Evolutionary conservation across 2,797 vertebrate species (phyloP), one percentile per base, ranked within the genome.

Genomic region (Sciaenops ocellatus): DNA sequence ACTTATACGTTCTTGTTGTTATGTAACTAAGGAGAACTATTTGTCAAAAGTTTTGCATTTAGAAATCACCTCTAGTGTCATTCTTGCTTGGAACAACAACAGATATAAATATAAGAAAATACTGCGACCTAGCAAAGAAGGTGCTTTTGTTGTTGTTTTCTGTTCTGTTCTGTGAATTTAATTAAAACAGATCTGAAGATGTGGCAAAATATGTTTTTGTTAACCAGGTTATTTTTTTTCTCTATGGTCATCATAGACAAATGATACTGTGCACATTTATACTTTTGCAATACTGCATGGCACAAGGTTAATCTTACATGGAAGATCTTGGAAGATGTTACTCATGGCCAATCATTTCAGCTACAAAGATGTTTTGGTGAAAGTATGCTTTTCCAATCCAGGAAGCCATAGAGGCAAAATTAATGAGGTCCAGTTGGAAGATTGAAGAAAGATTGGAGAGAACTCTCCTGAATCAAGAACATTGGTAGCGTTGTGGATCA

Each of bases 141-240:
- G 5, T 4, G 12, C n/a, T 57, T 75, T 51, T 67, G 48, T 55
- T 42, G 24, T 20, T 70, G 17, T 65, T 69, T 69, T 73, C 38
- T 60, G 18, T 8, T 0, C 34, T 38, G 3, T n/a, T n/a, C 8
- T 46, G 44, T 20, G 51, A 57, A 56, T 68, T 64, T n/a, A 59
- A 46, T 26, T 81, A 50, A 68, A 57, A 56, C 12, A 34, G 52
- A 18, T 52, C 30, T 54, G 42, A 34, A 44, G 10, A 70, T 51
- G 3, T 18, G n/a, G 54, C 4, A 38, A 70, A 16, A 78, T 15
- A 38, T 60, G 24, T 57, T 65, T 71, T n/a, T 57, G 34, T 57
- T 7, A 26, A 5, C 15, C 1, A 24, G 17, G 1, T 11, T 7
- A n/a, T 34, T 34, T 44, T 24, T 46, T 38, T 38, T 38, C 11